Percentiles rank a stretch among this genome's conserved stretches.
Evolutionary conservation across 2,888 invertebrate genomes (phyloP).

Genomic region (Catonia carolina): DNA sequence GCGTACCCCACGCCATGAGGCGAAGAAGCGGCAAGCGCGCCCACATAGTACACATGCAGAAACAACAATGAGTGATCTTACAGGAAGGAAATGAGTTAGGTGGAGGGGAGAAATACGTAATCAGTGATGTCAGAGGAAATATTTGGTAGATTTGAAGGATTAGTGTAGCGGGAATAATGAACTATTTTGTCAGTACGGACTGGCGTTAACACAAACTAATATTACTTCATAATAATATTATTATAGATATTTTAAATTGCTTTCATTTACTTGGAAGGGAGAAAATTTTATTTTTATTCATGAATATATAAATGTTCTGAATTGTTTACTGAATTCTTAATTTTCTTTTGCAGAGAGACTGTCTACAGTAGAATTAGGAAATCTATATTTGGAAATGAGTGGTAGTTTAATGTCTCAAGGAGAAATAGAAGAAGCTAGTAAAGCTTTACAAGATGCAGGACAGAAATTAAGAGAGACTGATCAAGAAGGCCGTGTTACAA

Average conservation of each 20-base stretch:
- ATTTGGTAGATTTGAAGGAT: no score
- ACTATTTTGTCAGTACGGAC: no score
- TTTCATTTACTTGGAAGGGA: not conserved
- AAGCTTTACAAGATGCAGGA: slow-evolving; percentile 63
- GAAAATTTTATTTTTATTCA: not conserved
- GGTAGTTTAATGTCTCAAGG: slow-evolving; percentile 63
- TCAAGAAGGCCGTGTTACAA: slow-evolving; percentile 76
- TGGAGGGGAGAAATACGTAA: no score
- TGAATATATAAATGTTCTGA: not conserved
- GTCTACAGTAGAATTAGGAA: slow-evolving; percentile 63
- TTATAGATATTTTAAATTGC: not conserved
- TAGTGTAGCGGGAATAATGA: no score
- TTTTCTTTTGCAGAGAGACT: slow-evolving; percentile 28
- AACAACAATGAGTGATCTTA: no score
- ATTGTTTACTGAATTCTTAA: not conserved
- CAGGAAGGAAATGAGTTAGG: no score
- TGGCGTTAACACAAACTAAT: no score
- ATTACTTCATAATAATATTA: not conserved
- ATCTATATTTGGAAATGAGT: slow-evolving; percentile 80
- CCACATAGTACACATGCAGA: no score
- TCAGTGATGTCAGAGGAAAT: no score
- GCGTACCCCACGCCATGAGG: no score
- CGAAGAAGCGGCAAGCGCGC: no score
- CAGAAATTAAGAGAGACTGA: slow-evolving; percentile 50
- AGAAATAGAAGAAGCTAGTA: slow-evolving; percentile 71